These are phyloP conservation scores for Spilogale gracilis DNA, from an alignment of 2,113 vertebrate species.

Conservation along the genomic window DNA sequence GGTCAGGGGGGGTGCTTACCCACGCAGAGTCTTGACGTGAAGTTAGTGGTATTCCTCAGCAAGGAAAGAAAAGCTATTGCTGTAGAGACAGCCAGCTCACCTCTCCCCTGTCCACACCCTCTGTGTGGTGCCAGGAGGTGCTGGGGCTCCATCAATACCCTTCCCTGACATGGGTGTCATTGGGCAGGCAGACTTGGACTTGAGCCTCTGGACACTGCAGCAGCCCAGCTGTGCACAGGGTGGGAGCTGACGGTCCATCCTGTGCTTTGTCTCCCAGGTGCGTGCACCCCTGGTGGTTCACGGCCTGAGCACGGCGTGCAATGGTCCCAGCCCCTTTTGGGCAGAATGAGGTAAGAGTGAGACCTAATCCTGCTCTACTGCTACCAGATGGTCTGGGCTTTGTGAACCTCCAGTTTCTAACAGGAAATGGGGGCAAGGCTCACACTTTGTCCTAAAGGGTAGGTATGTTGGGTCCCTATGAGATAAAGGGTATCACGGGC, in stretches of 20 bases:
- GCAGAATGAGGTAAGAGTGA: background rate
- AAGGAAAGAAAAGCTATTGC: too few relatives aligned
- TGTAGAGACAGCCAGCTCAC: background rate
- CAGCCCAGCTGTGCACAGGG: background rate
- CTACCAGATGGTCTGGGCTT: background rate
- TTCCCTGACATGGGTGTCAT: too few relatives aligned
- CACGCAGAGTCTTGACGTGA: background rate
- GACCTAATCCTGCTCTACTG: background rate
- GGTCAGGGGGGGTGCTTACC: background rate
- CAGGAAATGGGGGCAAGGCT: background rate
- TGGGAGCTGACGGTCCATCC: background rate
- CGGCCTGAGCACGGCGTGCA: accelerated
- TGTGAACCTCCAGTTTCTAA: background rate
- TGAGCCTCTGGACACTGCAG: background rate
- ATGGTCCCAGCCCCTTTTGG: background rate
- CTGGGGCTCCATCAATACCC: too few relatives aligned
- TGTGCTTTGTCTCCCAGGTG: background rate
- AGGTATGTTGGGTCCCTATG: background rate
- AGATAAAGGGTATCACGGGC: accelerated
- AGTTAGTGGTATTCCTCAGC: background rate
- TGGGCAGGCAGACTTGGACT: too few relatives aligned
- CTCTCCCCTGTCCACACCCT: background rate
- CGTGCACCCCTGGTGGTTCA: background rate
- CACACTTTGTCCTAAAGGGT: background rate
- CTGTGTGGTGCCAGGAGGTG: background rate